These are phyloP conservation scores for Tyria jacobaeae DNA, from an alignment of 2,888 invertebrate species.

Conservation along the genomic window DNA sequence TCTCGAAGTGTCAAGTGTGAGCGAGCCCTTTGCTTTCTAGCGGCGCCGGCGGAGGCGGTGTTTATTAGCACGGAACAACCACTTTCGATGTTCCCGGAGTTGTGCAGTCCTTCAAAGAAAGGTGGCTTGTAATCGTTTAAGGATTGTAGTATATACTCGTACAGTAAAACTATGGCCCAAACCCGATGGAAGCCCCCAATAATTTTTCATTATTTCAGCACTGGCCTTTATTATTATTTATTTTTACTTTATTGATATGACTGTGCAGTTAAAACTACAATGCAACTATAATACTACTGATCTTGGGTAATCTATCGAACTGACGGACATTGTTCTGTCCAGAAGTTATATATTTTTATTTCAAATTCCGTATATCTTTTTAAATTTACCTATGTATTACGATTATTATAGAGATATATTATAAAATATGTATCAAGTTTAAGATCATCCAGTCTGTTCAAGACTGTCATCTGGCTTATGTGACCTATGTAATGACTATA, in stretches of 20 bases:
- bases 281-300: neutral
- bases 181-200: neutral
- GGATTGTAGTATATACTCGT: no score
- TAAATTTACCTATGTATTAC: no score
- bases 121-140: no score
- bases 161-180: no score
- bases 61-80: constrained; percentile 66
- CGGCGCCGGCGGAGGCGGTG: constrained; percentile 45
- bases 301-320: neutral
- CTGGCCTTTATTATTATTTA: no score
- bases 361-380: neutral
- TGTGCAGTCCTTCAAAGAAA: constrained; percentile 2
- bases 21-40: constrained; percentile 65
- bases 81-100: constrained; percentile 58
- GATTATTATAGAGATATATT: no score
- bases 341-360: neutral
- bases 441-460: neutral
- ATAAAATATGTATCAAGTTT: no score
- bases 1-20: constrained; percentile 43
- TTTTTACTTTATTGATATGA: no score
- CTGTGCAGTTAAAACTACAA: neutral
- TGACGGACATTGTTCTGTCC: neutral
- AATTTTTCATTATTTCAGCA: no score
- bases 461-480: neutral
- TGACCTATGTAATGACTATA: neutral